Base-by-base conservation (phyloP, 1,140 invertebrate species). In the honey bee (Apis mellifera) region DNA sequence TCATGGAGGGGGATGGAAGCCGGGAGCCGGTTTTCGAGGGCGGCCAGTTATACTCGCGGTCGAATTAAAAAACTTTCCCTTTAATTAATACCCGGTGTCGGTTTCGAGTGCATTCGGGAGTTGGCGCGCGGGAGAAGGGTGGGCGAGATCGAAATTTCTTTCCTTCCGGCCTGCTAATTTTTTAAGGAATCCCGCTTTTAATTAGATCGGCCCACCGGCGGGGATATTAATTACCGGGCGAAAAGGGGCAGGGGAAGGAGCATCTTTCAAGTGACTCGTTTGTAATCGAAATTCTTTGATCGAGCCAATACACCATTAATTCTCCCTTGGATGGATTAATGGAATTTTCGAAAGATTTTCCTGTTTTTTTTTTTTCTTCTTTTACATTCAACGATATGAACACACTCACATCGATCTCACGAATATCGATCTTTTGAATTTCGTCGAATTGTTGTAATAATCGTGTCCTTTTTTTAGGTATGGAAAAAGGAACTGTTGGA, bases 61-160 rank as follows among this genome's bases (percentile, higher is more conserved):
- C 83, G 83, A 89, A 89, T 89, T 89, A 89, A 89, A 89, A 89
- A 89, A 89, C 75, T 89, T 89, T 89, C 78, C 72, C 82, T 64
- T 87, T 89, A 89, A 89, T 89, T 89, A 89, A 89, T 89, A 85
- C 79, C 79, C 79, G 78, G 75, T 68, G 75, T 55, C 70, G 70
- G 80, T 19, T 73, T 52, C 66, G 59, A 62, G 54, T 72, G 48
- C 81, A 84, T 89, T 79, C 60, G 65, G 48, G 13, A n/a, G 15
- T 74, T 83, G 83, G 3, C 21, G 12, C 65, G 21, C 66, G 70
- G 32, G 21, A 26, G 21, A 48, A 55, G 54, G 48, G 1, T 17
- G 1, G 15, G 57, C 13, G 26, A 26, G 54, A 68, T 66, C 55
- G 52, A 48, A 82, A 82, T 59, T 66, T 26, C 50, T 42, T 17